Conservation (phyloP, 2,797 vertebrate species). For the Harpagifer antarcticus region DNA sequence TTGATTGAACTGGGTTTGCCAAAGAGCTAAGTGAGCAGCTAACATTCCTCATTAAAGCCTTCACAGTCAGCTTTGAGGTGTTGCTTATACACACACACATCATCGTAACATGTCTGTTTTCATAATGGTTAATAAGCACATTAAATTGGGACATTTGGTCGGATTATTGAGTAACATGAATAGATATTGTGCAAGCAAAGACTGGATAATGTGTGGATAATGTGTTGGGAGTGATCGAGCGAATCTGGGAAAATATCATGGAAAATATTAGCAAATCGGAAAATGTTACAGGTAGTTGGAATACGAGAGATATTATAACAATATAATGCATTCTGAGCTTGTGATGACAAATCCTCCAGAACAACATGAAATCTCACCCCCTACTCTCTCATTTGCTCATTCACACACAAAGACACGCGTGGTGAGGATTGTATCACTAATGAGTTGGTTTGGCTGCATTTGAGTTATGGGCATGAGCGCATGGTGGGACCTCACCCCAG, state of each 20-base stretch:
- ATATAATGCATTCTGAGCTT: constrained; percentile 83
- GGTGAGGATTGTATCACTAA: constrained; percentile 79
- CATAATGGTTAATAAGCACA: constrained; percentile 71
- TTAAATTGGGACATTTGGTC: constrained; percentile 68
- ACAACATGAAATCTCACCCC: constrained; percentile 81
- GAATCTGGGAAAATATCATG: constrained; percentile 87
- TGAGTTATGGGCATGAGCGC: constrained; percentile 77
- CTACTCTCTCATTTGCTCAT: constrained; percentile 50
- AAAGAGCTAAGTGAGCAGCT: constrained; percentile 31
- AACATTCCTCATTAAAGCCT: constrained; percentile 52
- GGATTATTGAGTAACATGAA: constrained; percentile 74
- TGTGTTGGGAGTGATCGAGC: constrained; percentile 78
- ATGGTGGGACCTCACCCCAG: constrained; percentile 78
- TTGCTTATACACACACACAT: constrained; percentile 50
- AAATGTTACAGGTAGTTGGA: constrained; percentile 90
- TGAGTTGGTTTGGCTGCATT: constrained; percentile 83
- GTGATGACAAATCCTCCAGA: constrained; percentile 84
- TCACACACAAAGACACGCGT: constrained; percentile 40
- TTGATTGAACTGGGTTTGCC: constrained; percentile 21
- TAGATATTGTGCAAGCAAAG: constrained; percentile 74
- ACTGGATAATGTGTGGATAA: constrained; percentile 75
- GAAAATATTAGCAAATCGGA: constrained; percentile 90
- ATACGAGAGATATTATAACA: constrained; percentile 84
- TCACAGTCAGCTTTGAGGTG: constrained; percentile 55
- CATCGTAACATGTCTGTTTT: constrained; percentile 60